Conservation (phyloP, 2,113 vertebrate species). For the Channa argus region DNA sequence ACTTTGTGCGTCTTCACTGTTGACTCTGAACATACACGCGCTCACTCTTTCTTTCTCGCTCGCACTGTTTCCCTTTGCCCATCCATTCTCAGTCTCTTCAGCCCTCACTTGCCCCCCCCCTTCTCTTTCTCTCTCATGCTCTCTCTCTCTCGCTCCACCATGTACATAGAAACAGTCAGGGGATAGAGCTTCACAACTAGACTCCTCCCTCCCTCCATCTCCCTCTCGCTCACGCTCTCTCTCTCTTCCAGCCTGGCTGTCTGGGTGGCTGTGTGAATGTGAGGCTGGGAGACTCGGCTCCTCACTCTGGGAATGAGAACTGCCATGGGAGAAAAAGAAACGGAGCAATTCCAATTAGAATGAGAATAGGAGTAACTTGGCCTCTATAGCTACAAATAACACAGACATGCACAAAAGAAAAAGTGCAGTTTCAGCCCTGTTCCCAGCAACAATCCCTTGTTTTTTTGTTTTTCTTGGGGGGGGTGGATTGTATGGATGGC, state of each 20-base stretch:
- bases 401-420: slow-evolving; percentile 71
- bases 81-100: slow-evolving; percentile 79
- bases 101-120: slow-evolving; percentile 50
- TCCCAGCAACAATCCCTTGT: slow-evolving; percentile 31
- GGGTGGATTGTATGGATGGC: slow-evolving; percentile 23
- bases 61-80: slow-evolving; percentile 62
- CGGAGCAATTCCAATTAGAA: slow-evolving; percentile 74
- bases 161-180: slow-evolving; percentile 66
- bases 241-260: slow-evolving; percentile 43
- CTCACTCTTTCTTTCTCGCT: slow-evolving; percentile 67
- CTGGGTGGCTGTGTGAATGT: slow-evolving; percentile 59
- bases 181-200: slow-evolving; percentile 66
- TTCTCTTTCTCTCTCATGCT: slow-evolving; percentile 38
- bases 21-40: slow-evolving; percentile 61
- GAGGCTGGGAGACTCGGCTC: slow-evolving; percentile 67
- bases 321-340: slow-evolving; percentile 69
- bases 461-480: slow-evolving; percentile 16
- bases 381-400: slow-evolving; percentile 62
- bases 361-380: slow-evolving; percentile 71
- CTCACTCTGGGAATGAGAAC: slow-evolving; percentile 69
- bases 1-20: slow-evolving; percentile 68
- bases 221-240: slow-evolving; percentile 40
- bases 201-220: slow-evolving; percentile 74
- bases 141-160: slow-evolving; percentile 63
- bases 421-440: slow-evolving; percentile 47